A percentile compares a stretch with the other conserved stretches of the same genome.
phyloP scores from a whole-genome alignment of 1,140 invertebrate genomes.

The Nasonia longicornis region DNA sequence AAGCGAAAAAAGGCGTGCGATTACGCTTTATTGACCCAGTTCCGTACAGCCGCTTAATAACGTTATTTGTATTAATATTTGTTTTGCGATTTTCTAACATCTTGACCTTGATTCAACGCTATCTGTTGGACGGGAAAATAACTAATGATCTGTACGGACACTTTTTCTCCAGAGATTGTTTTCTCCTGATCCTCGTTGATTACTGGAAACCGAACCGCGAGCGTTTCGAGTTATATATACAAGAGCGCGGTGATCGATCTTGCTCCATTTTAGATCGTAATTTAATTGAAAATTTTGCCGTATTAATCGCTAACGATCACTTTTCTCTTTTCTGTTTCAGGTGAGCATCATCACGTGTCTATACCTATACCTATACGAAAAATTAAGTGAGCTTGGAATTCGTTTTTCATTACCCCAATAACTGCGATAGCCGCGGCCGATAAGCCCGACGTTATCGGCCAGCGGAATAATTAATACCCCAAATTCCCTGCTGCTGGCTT shows the following conservation, averaged over 20 bases:
- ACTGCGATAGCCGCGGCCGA: not conserved
- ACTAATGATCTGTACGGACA: not conserved
- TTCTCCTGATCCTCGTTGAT: slow-evolving; percentile 10
- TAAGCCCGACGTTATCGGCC: not conserved
- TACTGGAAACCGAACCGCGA: not conserved
- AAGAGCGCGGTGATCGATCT: not conserved
- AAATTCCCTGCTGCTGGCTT: not conserved
- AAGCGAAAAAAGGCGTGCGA: not conserved
- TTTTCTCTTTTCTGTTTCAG: slow-evolving; percentile 26
- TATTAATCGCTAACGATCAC: not conserved
- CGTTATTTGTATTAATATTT: not conserved
- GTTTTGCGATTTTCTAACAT: not conserved
- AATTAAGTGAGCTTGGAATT: not conserved
- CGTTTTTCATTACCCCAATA: not conserved
- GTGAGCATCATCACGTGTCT: slow-evolving; percentile 11
- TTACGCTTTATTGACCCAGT: slow-evolving; percentile 1
- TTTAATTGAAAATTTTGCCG: not conserved
- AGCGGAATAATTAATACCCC: not conserved
- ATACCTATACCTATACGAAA: not conserved
- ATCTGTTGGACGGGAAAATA: not conserved
- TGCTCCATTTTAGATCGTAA: not conserved
- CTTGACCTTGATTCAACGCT: not conserved
- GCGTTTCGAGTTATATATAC: not conserved
- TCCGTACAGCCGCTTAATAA: not conserved
- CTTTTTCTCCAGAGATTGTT: not conserved